Percentiles rank a stretch among this genome's conserved stretches.
Conservation (phyloP, 2,888 invertebrate species). For the Himalopsyche anomala region DNA sequence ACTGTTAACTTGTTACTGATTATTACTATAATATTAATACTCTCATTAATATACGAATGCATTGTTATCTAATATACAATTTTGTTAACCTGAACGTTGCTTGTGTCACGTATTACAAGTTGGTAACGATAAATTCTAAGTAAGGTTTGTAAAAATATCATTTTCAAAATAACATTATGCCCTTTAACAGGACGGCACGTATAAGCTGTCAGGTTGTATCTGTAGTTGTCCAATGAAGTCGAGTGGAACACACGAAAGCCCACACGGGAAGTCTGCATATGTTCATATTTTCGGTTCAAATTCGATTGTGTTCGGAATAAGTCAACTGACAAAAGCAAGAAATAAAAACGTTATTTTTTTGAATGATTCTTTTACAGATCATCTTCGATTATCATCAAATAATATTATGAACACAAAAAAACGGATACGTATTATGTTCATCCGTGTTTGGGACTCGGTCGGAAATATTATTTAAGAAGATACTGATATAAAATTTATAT, state of each 20-base stretch:
- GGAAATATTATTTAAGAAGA: not conserved
- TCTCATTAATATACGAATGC: too few relatives aligned
- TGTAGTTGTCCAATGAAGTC: conserved; percentile 2
- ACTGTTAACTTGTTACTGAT: too few relatives aligned
- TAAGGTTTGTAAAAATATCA: too few relatives aligned
- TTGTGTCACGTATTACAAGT: too few relatives aligned
- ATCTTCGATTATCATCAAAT: conserved; percentile 61
- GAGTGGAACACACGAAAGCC: not conserved
- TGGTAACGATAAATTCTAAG: too few relatives aligned
- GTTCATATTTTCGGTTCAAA: conserved; percentile 5
- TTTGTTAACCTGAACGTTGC: too few relatives aligned
- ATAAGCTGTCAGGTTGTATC: not conserved
- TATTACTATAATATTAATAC: too few relatives aligned
- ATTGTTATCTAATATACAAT: too few relatives aligned
- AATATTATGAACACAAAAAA: conserved; percentile 46
- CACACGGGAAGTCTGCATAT: not conserved
- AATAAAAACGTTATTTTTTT: conserved; percentile 46
- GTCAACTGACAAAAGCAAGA: conserved; percentile 44
- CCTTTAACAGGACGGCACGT: not conserved
- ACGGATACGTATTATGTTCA: not conserved
- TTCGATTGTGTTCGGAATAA: conserved; percentile 39
- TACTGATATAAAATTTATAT: not conserved
- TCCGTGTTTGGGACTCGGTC: conserved; percentile 27
- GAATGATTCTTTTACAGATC: conserved; percentile 59
- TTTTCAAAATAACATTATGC: not conserved